Evolutionary conservation across 1,140 invertebrate species (phyloP), one percentile per base, ranked within the genome.

Genomic region (Yoshiicerus persimilis): DNA sequence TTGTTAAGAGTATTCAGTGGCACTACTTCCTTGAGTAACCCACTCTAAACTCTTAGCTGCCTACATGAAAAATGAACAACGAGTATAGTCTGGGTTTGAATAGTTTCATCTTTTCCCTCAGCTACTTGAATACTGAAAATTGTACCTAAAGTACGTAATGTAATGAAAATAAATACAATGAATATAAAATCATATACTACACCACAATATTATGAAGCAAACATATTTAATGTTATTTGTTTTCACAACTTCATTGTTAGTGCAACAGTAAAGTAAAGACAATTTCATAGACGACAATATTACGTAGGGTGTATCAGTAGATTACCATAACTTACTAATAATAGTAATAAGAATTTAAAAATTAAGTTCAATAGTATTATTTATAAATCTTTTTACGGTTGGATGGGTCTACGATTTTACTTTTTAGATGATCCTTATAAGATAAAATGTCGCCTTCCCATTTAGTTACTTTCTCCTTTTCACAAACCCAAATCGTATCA

Each of bases 401-500:
- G 32, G 47, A 20, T 64, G 32, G 0, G n/a, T 64, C 64, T 86
- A 86, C 11, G 27, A 99, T 96, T 92, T 96, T 97, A 77, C 94
- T 94, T 90, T 97, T 97, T 36, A 99, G 94, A 92, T 98, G 96
- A 91, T 99, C 96, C 93, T 99, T 99, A 94, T 99, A 99, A 75
- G 96, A 95, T 90, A 98, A 94, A 93, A 99, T 99, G 90, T 96
- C 97, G 32, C 98, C 97, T 89, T 97, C 94, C 98, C 99, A 99
- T 93, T 99, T 99, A 3, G 97, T 99, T 16, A 99, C 96, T 10
- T 96, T 96, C 91, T 96, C 96, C 91, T 99, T 97, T 92, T 99
- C 98, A 93, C 99, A 99, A 23, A 99, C 96, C 98, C 98, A 99
- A 92, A 99, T 99, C 93, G 99, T 98, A 93, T 99, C 96, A 25